Percentiles rank a stretch among this genome's conserved stretches.
These are phyloP conservation scores for Exocentrus adspersus DNA, from an alignment of 2,888 invertebrate genomes.

Conservation along the genomic window DNA sequence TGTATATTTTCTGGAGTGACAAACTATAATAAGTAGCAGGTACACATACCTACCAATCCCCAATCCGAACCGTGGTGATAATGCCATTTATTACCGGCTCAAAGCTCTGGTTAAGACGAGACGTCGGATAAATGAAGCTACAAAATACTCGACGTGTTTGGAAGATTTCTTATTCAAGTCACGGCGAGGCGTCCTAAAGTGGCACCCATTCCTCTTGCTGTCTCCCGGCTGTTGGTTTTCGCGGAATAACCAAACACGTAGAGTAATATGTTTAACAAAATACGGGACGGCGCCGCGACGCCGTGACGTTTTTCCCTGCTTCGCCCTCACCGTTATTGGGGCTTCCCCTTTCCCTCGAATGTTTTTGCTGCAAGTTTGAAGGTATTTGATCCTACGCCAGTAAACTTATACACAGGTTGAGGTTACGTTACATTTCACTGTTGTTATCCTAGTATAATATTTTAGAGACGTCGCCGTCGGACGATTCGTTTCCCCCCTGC, in stretches of 20 bases:
- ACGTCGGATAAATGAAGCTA: conserved; percentile 41
- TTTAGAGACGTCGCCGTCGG: no score
- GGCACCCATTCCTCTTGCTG: conserved; percentile 47
- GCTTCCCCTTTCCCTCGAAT: neutral
- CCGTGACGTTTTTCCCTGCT: conserved; percentile 4
- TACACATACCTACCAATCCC: no score
- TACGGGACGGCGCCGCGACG: conserved; percentile 14
- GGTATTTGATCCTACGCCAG: neutral
- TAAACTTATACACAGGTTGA: neutral
- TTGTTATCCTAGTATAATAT: no score
- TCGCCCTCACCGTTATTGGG: conserved; percentile 5
- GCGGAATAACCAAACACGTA: conserved; percentile 24
- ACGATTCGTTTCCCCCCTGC: no score
- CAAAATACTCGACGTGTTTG: conserved; percentile 25
- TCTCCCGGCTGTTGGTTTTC: conserved; percentile 29
- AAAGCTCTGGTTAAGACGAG: conserved; percentile 22
- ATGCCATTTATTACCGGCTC: conserved; percentile 9
- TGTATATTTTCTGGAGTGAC: no score
- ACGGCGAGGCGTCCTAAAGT: conserved; percentile 43
- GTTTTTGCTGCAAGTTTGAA: neutral
- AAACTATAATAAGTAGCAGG: no score
- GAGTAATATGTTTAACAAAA: conserved; percentile 25
- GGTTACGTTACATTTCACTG: no score
- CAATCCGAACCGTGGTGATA: neutral
- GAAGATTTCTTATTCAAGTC: conserved; percentile 29